A percentile compares a stretch with the other conserved stretches of the same genome.
Evolutionary conservation across 1,140 invertebrate species (phyloP).

Genomic region (Drosophila bocqueti): DNA sequence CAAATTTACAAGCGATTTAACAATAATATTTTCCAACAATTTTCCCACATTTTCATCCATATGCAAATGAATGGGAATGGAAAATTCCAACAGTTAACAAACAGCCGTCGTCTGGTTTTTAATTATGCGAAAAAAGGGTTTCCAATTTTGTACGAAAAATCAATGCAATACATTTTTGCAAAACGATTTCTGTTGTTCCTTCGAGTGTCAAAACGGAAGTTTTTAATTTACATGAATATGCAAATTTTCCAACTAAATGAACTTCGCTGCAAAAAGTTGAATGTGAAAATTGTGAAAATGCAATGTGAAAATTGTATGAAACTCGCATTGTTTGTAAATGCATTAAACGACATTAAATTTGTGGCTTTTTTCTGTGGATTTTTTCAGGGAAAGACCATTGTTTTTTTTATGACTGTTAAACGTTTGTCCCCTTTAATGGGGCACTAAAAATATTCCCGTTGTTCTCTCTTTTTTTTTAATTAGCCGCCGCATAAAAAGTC

Average conservation of each 20-base stretch:
- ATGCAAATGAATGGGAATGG: constrained; percentile 65
- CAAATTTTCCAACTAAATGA: constrained; percentile 68
- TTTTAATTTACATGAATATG: constrained; percentile 79
- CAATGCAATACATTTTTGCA: constrained; percentile 38
- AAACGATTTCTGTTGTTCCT: constrained; percentile 43
- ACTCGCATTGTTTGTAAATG: constrained; percentile 56
- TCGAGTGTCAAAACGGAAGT: constrained; percentile 63
- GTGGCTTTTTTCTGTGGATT: constrained; percentile 17
- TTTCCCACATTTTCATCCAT: constrained; percentile 16
- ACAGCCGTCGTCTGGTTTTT: constrained; percentile 45
- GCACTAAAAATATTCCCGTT: constrained; percentile 48
- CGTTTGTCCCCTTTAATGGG: constrained; percentile 52
- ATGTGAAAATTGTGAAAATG: constrained; percentile 54
- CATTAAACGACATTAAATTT: constrained; percentile 66
- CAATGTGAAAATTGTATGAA: constrained; percentile 46
- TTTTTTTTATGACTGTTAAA: constrained; percentile 69
- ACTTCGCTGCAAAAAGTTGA: constrained; percentile 36
- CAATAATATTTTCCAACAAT: constrained; percentile 60
- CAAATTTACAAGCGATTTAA: constrained; percentile 79
- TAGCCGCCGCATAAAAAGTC: constrained; percentile 74
- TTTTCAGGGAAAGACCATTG: background rate
- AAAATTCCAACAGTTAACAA: constrained; percentile 60
- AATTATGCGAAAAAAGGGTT: constrained; percentile 65
- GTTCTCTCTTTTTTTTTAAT: constrained; percentile 68
- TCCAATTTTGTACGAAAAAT: constrained; percentile 14